Base-by-base conservation (phyloP, 1,140 invertebrate genomes). In the Drosophila tristis region DNA sequence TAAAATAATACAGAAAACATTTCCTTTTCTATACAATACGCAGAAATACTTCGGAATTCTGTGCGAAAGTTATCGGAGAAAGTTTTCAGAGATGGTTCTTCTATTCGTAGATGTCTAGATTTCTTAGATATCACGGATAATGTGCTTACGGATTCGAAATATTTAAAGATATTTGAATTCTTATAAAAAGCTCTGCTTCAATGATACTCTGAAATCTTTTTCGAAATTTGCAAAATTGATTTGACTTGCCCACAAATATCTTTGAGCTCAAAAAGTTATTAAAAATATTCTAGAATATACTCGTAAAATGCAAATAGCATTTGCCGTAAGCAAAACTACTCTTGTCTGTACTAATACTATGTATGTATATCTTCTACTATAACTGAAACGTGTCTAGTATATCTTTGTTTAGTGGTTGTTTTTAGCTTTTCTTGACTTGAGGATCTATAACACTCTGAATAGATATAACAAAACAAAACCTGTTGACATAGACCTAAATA, bases 401-500 rank as follows among this genome's bases (percentile, higher is more conserved):
- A 31, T 15, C 35, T 45, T 26, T 42, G 51, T 43, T 47, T 29
- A 53, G 9, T n/a, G 26, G 53, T 71, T 73, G 44, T 56, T 35
- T 58, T 49, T 56, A 54, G 45, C 55, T 35, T 25, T 49, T 35
- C 50, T 48, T n/a, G 20, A 31, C 39, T 62, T 29, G 39, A 31
- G 35, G 26, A 54, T 31, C 44, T 51, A 58, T 25, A 65, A 48
- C 23, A 61, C 48, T 61, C 56, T 15, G 49, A 50, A 73, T 74
- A 53, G 9, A 51, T 8, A 11, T 8, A 54, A 39, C 15, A 31
- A 7, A 23, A 2, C 5, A 11, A 48, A 45, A 74, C 49, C 65
- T 71, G 71, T 84, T 84, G 23, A 74, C 59, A 55, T 78, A 68
- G 58, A 74, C 23, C 31, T 62, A 50, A 45, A 55, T 65, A 53